Evolutionary conservation across 1,140 invertebrate genomes (phyloP).

Genomic region (Caenorhabditis elegans): DNA sequence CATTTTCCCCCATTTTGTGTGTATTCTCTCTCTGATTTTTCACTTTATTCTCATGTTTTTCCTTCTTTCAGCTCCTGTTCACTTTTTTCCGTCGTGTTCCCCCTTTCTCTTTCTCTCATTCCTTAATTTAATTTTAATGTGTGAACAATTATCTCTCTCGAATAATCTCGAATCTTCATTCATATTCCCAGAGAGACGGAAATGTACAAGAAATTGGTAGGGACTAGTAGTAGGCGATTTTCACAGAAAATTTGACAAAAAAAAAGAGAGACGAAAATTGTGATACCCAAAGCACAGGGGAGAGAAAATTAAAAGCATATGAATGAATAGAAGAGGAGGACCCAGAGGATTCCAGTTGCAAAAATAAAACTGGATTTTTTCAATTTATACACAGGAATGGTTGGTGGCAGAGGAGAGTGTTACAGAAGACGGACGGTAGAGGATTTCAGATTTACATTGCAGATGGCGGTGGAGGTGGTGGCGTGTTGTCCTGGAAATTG

Average conservation of each 20-base stretch:
- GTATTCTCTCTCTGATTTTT: too few relatives aligned
- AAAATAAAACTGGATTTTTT: background rate
- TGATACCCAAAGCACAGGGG: background rate
- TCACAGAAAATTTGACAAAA: background rate
- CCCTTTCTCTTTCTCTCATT: background rate
- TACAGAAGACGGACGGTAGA: too few relatives aligned
- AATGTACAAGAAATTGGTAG: background rate
- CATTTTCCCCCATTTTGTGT: too few relatives aligned
- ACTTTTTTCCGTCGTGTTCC: too few relatives aligned
- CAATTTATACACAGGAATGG: conserved; percentile 14
- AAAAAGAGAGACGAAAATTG: background rate
- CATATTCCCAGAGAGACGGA: background rate
- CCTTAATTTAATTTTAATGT: background rate
- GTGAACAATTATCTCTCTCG: too few relatives aligned
- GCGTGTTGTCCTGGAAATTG: conserved; percentile 7
- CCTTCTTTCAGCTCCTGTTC: background rate
- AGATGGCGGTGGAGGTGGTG: background rate
- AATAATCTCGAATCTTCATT: background rate
- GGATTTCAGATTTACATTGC: background rate
- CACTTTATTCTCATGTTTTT: background rate
- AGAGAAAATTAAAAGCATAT: conserved; percentile 11
- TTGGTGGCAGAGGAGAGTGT: background rate
- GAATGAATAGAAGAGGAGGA: background rate
- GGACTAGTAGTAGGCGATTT: background rate
- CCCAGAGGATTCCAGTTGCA: background rate